Evolutionary conservation across 2,888 invertebrate genomes (phyloP).

Genomic region (Torymus auratus): DNA sequence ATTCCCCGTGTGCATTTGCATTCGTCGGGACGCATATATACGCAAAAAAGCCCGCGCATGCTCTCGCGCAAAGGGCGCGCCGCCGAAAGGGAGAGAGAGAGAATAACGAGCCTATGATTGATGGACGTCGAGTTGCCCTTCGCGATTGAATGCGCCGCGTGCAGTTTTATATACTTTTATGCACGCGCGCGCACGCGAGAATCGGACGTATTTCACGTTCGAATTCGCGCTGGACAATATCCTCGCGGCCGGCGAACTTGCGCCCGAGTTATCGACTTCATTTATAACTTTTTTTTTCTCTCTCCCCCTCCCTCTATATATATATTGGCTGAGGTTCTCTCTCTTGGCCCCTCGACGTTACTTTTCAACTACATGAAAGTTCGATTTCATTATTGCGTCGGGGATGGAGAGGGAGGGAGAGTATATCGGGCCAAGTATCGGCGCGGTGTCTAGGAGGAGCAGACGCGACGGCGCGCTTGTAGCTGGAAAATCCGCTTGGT

Average conservation of each 20-base stretch:
- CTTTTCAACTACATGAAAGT: constrained; percentile 53
- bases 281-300: constrained; percentile 43
- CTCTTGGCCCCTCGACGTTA: constrained; percentile 13
- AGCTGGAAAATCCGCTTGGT: no score
- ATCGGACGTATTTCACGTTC: constrained; percentile 20
- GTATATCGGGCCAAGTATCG: constrained; percentile 11
- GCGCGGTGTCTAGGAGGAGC: constrained; percentile 20
- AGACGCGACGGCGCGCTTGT: background rate
- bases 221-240: constrained; percentile 24
- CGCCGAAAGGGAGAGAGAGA: constrained; percentile 33
- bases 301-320: background rate
- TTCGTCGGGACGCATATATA: no score
- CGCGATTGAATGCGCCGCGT: constrained; percentile 42
- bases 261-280: constrained; percentile 47
- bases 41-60: no score
- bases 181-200: constrained; percentile 9
- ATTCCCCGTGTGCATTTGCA: no score
- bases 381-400: constrained; percentile 53
- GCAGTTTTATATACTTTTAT: background rate
- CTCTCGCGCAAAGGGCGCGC: background rate
- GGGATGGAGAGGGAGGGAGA: background rate
- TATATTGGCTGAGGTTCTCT: background rate
- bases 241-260: background rate
- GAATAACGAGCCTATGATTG: constrained; percentile 33
- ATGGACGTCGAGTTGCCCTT: constrained; percentile 27